A percentile compares a stretch with the other conserved stretches of the same genome.
These are phyloP conservation scores for Cerceris rybyensis DNA, from an alignment of 2,888 invertebrate genomes.

Conservation along the genomic window DNA sequence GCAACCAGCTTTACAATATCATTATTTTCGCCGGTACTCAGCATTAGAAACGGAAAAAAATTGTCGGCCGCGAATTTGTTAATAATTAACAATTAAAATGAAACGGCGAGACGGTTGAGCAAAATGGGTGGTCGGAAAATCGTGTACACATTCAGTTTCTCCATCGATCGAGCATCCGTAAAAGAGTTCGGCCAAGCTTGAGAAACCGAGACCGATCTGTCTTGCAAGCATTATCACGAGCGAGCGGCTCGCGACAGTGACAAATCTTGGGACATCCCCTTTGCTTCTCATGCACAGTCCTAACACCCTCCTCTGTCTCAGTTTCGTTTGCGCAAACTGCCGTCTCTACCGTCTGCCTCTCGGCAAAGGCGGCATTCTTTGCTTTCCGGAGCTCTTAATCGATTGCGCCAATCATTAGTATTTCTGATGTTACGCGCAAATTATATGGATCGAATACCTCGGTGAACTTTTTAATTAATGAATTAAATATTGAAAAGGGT, in stretches of 20 bases:
- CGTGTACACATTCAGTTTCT: constrained; percentile 20
- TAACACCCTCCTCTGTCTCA: background rate
- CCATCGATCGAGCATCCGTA: constrained; percentile 23
- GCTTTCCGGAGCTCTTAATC: constrained; percentile 6
- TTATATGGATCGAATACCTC: background rate
- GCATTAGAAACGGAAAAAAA: too few species aligned
- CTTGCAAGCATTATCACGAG: constrained; percentile 63
- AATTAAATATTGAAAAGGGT: too few species aligned
- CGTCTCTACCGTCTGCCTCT: background rate
- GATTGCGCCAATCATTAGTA: background rate
- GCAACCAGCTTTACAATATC: too few species aligned
- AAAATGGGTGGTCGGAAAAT: constrained; percentile 26
- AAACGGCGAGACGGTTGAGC: background rate
- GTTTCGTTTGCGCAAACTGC: background rate
- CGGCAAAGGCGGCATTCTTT: background rate
- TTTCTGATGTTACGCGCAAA: background rate
- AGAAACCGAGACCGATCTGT: constrained; percentile 59
- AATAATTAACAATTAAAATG: too few species aligned
- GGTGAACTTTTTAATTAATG: too few species aligned
- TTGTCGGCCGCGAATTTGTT: too few species aligned
- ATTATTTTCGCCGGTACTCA: too few species aligned
- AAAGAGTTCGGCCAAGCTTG: constrained; percentile 41
- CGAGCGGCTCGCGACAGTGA: constrained; percentile 61
- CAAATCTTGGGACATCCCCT: constrained; percentile 62
- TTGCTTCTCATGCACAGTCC: constrained; percentile 19